Conservation (phyloP, 2,113 vertebrate species). For the Myotis davidii region DNA sequence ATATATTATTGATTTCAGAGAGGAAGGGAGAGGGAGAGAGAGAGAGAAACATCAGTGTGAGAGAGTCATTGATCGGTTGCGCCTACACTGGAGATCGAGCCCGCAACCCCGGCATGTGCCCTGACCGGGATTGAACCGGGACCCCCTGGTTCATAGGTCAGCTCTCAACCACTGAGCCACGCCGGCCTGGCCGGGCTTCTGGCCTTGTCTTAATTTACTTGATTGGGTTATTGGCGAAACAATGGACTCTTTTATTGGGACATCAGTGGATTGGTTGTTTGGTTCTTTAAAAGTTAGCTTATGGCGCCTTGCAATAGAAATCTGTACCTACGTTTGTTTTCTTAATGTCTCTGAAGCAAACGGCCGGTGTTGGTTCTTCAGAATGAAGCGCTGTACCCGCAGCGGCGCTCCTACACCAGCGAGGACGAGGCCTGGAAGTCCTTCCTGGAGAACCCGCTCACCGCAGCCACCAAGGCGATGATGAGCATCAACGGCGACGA, state of each 20-base stretch:
- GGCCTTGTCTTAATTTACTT: not conserved
- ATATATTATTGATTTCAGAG: too few relatives aligned
- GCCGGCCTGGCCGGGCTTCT: not conserved
- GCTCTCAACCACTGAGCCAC: too few relatives aligned
- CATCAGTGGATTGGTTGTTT: not conserved
- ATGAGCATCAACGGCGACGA: constrained; percentile 99
- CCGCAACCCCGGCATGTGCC: too few relatives aligned
- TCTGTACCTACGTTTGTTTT: not conserved
- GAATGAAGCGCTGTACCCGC: constrained; percentile 94
- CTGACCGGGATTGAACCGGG: too few relatives aligned
- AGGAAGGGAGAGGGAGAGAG: too few relatives aligned
- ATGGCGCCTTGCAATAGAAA: constrained; percentile 39
- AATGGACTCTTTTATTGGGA: not conserved
- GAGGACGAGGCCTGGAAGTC: constrained; percentile 99
- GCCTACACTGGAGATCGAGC: too few relatives aligned
- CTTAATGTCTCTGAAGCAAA: constrained; percentile 87
- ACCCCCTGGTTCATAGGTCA: too few relatives aligned
- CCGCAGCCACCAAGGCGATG: constrained; percentile 99
- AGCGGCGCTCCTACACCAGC: constrained; percentile 94
- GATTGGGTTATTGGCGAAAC: not conserved
- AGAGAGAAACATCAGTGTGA: too few relatives aligned
- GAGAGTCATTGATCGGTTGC: too few relatives aligned
- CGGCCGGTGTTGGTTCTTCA: constrained; percentile 97
- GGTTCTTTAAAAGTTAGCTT: constrained; percentile 35
- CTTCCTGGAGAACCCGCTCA: constrained; percentile 98